Conservation (phyloP, 2,888 invertebrate genomes). For the Griposia aprilina region DNA sequence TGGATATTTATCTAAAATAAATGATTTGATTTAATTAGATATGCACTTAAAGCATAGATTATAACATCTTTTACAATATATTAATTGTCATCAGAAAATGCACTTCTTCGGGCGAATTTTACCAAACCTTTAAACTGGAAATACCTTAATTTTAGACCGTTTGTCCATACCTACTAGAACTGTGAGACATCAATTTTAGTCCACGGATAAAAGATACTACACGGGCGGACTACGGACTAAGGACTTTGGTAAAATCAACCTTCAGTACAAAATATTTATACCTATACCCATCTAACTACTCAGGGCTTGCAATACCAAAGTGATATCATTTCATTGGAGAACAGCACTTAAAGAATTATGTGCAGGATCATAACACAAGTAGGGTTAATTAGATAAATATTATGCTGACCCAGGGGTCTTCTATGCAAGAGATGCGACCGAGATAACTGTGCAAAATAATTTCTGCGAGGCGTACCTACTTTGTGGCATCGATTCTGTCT, state of each 20-base stretch:
- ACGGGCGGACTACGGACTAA: no score
- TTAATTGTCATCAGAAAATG: not conserved
- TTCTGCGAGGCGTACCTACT: not conserved
- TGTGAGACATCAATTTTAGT: no score
- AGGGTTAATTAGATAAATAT: slow-evolving; percentile 21
- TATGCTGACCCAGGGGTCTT: not conserved
- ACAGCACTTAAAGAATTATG: not conserved
- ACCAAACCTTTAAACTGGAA: no score
- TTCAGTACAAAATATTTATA: not conserved
- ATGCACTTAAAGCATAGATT: not conserved
- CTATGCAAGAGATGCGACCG: not conserved
- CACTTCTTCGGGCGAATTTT: not conserved
- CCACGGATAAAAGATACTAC: no score
- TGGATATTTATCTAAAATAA: no score
- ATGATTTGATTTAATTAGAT: no score
- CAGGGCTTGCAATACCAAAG: no score
- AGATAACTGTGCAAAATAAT: not conserved
- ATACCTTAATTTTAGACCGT: no score
- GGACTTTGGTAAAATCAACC: no score
- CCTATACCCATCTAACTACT: not conserved
- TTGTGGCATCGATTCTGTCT: not conserved
- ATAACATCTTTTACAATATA: not conserved
- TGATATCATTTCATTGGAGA: not conserved
- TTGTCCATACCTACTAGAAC: no score
- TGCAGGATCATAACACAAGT: slow-evolving; percentile 1